A percentile compares a stretch with the other conserved stretches of the same genome.
phyloP scores from a whole-genome alignment of 2,113 vertebrate genomes.

The Riparia riparia region DNA sequence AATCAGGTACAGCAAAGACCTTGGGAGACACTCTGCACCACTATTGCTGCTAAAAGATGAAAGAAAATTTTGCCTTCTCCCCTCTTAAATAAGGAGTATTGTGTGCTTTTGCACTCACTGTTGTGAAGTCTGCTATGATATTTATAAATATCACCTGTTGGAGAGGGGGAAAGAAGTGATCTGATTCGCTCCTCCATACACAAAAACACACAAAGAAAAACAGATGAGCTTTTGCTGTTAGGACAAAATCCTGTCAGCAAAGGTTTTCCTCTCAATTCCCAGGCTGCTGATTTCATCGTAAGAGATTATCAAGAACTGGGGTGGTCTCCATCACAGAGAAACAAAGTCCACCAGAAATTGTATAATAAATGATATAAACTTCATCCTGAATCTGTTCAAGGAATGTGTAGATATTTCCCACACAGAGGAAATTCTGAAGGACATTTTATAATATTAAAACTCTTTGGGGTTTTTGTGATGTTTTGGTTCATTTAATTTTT shows the following conservation, averaged over 20 bases:
- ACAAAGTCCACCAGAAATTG: not conserved
- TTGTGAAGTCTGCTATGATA: not conserved
- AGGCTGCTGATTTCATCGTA: not conserved
- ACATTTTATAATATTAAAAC: not conserved
- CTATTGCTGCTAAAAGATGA: not conserved
- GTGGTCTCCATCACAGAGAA: not conserved
- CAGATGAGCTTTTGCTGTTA: not conserved
- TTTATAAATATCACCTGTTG: not conserved
- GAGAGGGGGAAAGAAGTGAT: not conserved
- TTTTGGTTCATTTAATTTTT: not conserved
- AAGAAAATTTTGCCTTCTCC: not conserved
- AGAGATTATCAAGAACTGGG: not conserved
- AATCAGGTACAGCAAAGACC: not conserved
- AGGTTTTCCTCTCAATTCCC: not conserved
- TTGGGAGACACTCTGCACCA: not conserved
- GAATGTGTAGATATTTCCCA: not conserved
- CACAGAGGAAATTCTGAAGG: not conserved
- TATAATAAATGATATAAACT: not conserved
- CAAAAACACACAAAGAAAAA: not conserved
- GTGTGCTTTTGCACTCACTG: not conserved
- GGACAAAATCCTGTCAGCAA: not conserved
- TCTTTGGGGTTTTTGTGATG: not conserved
- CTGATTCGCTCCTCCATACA: not conserved
- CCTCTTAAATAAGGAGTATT: not conserved
- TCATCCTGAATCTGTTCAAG: not conserved